Conservation (phyloP, 2,888 invertebrate genomes). For the Ypsolopha scabrella region DNA sequence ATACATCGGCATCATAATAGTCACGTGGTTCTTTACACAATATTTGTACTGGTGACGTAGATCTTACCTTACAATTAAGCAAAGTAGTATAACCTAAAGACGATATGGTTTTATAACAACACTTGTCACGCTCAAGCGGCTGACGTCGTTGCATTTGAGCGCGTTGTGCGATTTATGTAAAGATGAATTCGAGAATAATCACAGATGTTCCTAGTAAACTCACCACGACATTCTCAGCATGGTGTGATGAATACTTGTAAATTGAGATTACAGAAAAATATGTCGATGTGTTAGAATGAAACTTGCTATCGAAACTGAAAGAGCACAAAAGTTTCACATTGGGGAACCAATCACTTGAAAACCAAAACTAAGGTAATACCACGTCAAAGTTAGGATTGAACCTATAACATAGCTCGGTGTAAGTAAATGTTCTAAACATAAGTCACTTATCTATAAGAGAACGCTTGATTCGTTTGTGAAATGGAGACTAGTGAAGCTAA, state of each 20-base stretch:
- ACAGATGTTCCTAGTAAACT: conserved; percentile 57
- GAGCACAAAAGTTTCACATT: conserved; percentile 52
- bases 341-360: conserved; percentile 48
- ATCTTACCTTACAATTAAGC: conserved; percentile 55
- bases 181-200: conserved; percentile 33
- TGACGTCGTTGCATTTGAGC: conserved; percentile 64
- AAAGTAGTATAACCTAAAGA: conserved; percentile 57
- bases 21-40: conserved; percentile 60
- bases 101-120: conserved; percentile 55
- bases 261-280: conserved; percentile 30
- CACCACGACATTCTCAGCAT: conserved; percentile 45
- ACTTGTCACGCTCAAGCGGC: conserved; percentile 50
- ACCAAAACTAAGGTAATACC: conserved; percentile 53
- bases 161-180: conserved; percentile 33
- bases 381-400: conserved; percentile 55
- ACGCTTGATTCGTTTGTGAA: conserved; percentile 48
- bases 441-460: conserved; percentile 58
- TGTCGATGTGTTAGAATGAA: conserved; percentile 24
- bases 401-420: conserved; percentile 24
- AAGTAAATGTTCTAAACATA: conserved; percentile 63
- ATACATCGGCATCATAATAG: conserved; percentile 39
- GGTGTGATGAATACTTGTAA: conserved; percentile 29
- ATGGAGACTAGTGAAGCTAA: conserved; percentile 42
- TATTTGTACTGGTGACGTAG: conserved; percentile 64
- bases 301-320: conserved; percentile 19